These are phyloP conservation scores for Mormyrus iriodes DNA, from an alignment of 2,113 vertebrate species.

Conservation along the genomic window DNA sequence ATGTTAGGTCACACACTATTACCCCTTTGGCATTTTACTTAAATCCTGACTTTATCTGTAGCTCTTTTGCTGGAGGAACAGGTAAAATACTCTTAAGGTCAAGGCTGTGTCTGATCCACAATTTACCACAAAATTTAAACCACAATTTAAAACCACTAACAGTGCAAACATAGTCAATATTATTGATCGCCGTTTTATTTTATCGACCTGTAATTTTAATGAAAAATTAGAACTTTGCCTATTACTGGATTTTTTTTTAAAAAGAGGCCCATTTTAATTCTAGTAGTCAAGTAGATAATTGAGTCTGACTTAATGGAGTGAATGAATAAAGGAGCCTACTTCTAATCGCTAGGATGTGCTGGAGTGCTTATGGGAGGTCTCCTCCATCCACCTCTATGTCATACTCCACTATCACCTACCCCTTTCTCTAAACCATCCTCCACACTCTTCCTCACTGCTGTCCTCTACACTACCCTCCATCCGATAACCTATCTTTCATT, in stretches of 20 bases:
- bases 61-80: neutral
- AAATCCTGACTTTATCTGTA: neutral
- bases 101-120: neutral
- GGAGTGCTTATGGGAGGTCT: constrained; percentile 14
- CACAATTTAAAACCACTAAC: neutral
- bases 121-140: too few species aligned
- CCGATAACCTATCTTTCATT: neutral
- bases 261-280: neutral
- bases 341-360: constrained; percentile 55
- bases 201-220: neutral
- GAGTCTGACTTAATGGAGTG: constrained; percentile 66
- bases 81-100: neutral
- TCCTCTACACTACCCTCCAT: constrained; percentile 37
- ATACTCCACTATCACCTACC: neutral
- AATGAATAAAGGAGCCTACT: constrained; percentile 57
- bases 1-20: neutral
- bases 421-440: neutral
- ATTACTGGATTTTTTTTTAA: neutral
- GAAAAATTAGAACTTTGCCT: neutral
- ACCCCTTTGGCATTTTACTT: constrained; percentile 3
- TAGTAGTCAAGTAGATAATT: constrained; percentile 68
- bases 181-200: neutral
- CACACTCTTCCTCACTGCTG: neutral
- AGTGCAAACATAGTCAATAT: neutral
- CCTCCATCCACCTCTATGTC: neutral